Percentiles rank a stretch among this genome's conserved stretches.
Evolutionary conservation across 2,797 vertebrate species (phyloP).

Genomic region (Aulostomus chinensis): DNA sequence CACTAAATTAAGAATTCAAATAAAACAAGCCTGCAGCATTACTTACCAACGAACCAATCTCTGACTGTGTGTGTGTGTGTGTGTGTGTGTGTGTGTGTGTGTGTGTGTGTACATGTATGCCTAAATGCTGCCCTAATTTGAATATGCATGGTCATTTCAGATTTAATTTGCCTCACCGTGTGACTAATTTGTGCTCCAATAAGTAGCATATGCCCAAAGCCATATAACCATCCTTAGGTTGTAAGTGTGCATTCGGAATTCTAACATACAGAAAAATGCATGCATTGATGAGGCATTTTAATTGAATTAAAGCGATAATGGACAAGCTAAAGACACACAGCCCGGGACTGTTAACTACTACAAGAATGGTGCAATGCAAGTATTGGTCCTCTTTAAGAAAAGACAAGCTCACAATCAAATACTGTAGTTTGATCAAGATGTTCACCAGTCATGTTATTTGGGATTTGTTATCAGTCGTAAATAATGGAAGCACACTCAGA

Average conservation of each 20-base stretch:
- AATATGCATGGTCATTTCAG: constrained; percentile 74
- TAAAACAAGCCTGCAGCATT: constrained; percentile 61
- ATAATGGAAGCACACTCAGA: too few species aligned
- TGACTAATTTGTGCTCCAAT: constrained; percentile 76
- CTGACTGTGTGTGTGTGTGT: constrained; percentile 25
- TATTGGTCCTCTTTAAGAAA: too few species aligned
- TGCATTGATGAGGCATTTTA: constrained; percentile 49
- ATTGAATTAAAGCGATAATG: constrained; percentile 60
- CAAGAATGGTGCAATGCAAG: too few species aligned
- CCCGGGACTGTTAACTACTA: constrained; percentile 16
- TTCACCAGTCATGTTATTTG: too few species aligned
- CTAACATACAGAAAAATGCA: constrained; percentile 40
- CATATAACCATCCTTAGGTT: constrained; percentile 52
- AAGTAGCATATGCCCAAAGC: constrained; percentile 63
- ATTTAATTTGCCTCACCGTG: constrained; percentile 69
- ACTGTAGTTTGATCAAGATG: too few species aligned
- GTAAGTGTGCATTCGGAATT: constrained; percentile 47
- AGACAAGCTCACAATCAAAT: too few species aligned
- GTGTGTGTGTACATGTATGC: constrained; percentile 41
- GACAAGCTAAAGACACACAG: constrained; percentile 17
- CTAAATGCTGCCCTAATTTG: constrained; percentile 64
- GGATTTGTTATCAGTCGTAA: too few species aligned
- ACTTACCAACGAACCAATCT: constrained; percentile 34
- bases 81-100: constrained; percentile 26
- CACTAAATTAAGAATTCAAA: constrained; percentile 61